A percentile compares a stretch with the other conserved stretches of the same genome.
These are phyloP conservation scores for Etheostoma cragini DNA, from an alignment of 2,113 vertebrate genomes.

Conservation along the genomic window DNA sequence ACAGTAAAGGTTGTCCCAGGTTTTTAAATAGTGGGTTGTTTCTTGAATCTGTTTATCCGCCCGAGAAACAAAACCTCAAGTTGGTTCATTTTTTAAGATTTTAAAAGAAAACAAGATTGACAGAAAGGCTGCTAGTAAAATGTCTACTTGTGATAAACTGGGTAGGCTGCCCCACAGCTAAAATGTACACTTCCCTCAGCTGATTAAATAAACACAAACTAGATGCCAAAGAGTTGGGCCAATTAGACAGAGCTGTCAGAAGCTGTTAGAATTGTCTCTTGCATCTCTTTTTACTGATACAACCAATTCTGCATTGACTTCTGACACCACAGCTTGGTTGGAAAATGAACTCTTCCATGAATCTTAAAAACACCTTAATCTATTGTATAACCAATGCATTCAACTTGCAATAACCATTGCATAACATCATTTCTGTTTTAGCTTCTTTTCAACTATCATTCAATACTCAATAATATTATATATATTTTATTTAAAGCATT, in stretches of 20 bases:
- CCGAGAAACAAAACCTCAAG: constrained; percentile 84
- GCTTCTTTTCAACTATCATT: not conserved
- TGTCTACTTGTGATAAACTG: constrained; percentile 7
- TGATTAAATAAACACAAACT: constrained; percentile 62
- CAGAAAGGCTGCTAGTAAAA: constrained; percentile 15
- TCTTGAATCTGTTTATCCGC: constrained; percentile 83
- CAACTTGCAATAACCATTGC: not conserved
- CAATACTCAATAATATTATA: not conserved
- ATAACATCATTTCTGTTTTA: not conserved
- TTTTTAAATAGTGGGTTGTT: constrained; percentile 89
- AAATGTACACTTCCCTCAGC: constrained; percentile 56
- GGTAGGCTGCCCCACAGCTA: constrained; percentile 34
- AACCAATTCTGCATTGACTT: not conserved
- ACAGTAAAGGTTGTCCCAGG: constrained; percentile 88
- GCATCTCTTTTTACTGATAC: constrained; percentile 24
- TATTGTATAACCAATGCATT: not conserved
- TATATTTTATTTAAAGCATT: constrained; percentile 10
- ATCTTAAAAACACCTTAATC: constrained; percentile 8
- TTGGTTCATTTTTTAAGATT: constrained; percentile 83
- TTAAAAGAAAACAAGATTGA: constrained; percentile 44
- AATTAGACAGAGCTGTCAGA: constrained; percentile 46
- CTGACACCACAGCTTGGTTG: constrained; percentile 27
- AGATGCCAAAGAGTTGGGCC: constrained; percentile 55
- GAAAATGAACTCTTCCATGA: constrained; percentile 10
- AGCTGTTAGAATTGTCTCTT: constrained; percentile 13